Evolutionary conservation across 2,888 invertebrate species (phyloP), one percentile per base, ranked within the genome.

Genomic region (Mythimna lalbum): DNA sequence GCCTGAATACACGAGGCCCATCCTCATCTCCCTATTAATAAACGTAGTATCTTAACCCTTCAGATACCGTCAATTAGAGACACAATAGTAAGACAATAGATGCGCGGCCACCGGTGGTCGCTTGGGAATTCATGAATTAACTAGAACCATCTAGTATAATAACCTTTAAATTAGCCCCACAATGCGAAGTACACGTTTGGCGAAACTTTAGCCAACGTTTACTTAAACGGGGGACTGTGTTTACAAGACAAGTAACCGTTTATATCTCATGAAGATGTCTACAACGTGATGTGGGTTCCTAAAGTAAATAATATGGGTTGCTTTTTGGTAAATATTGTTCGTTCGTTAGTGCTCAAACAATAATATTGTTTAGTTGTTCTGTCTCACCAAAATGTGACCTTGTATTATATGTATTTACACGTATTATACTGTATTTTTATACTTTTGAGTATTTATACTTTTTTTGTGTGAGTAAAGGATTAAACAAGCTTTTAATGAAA

Each of bases 311-410:
- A 63, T 43, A 39, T 55, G 14, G n/a, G 39, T 43, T 14, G 23
- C 21, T 50, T 9, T 31, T 50, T 17, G 2, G 53, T 27, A 31
- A 63, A 63, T 43, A 63, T 55, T 63, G 53, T 39, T 39, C 52
- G 36, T 63, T 53, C 19, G 12, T 63, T 43, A 23, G 19, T 36
- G 19, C 9, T 39, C 7, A 1, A 63, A 39, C n/a, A 23, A 36
- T 52, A 19, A 63, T 31, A 53, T 55, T 63, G 27, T 47, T 14
- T 17, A 53, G 21, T 27, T 23, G 14, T 6, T 14, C 14, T 53
- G 2, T 21, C 21, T 21, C 47, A n/a, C 47, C 47, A 47, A 47
- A n/a, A 49, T n/a, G 47, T 2, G 47, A 9, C 9, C 47, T 49
- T 49, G 47, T 14, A 17, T 6, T n/a, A 2, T 27, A 43, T 43